These are phyloP conservation scores for Bombus soroeensis DNA, from an alignment of 1,140 invertebrate genomes.

Conservation along the genomic window DNA sequence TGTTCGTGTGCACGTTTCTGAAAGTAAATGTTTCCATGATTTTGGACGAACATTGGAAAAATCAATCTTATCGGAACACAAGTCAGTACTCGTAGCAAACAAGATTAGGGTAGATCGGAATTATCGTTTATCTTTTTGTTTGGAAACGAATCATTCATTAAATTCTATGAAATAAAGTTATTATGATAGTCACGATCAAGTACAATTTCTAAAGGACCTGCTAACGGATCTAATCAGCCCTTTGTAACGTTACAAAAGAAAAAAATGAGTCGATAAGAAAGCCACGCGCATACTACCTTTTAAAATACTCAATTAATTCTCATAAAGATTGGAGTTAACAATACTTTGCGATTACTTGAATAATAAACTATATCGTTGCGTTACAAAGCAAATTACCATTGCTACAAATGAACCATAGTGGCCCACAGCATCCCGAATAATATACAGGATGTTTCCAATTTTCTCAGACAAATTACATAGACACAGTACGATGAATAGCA, in stretches of 20 bases:
- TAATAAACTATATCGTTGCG: too few species aligned
- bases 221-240: neutral
- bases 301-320: neutral
- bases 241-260: neutral
- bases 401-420: too few species aligned
- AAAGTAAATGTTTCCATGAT: constrained; percentile 10
- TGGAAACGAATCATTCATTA: neutral
- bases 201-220: neutral
- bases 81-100: neutral
- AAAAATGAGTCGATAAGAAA: neutral
- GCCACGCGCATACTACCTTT: neutral
- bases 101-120: neutral
- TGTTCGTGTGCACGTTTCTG: neutral
- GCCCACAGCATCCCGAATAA: too few species aligned
- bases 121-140: neutral
- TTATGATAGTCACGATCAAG: neutral
- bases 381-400: too few species aligned
- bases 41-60: neutral
- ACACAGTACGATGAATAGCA: too few species aligned
- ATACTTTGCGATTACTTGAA: neutral
- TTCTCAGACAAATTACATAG: too few species aligned
- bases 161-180: neutral
- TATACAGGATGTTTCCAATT: too few species aligned
- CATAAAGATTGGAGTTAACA: neutral
- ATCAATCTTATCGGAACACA: constrained; percentile 2